A percentile compares a stretch with the other conserved stretches of the same genome.
These are phyloP conservation scores for Turritopsis rubra DNA, from an alignment of 30 jellyfish, hydroid and myxozoan species.

Conservation along the genomic window DNA sequence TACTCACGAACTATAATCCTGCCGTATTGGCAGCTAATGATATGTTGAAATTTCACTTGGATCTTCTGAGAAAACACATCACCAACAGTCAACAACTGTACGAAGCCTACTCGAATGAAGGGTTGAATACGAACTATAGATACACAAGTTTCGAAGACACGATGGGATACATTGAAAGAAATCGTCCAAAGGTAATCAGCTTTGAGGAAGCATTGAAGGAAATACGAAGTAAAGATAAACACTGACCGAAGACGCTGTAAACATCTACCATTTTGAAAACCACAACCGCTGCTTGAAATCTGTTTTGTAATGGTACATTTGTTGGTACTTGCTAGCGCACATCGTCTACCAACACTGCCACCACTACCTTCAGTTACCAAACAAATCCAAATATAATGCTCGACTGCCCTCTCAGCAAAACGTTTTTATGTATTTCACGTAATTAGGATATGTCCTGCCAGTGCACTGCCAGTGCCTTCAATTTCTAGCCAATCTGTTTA, in stretches of 20 bases:
- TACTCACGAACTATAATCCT: constrained; percentile 64
- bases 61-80: constrained; percentile 55
- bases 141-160: constrained; percentile 72
- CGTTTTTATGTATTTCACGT: no score
- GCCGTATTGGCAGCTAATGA: constrained; percentile 74
- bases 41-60: constrained; percentile 57
- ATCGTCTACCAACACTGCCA: no score
- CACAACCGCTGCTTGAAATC: no score
- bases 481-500: no score
- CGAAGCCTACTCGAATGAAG: constrained; percentile 63
- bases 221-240: constrained; percentile 23
- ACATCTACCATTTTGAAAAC: no score
- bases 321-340: no score
- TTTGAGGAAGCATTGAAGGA: constrained; percentile 68
- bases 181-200: constrained; percentile 53
- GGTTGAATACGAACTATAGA: constrained; percentile 25
- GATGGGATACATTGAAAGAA: constrained; percentile 44
- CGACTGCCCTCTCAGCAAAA: no score
- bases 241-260: background rate
- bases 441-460: no score
- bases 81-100: constrained; percentile 74
- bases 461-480: no score
- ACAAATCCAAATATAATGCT: no score
- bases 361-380: no score
- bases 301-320: no score